Evolutionary conservation across 92 coral and sea anemone species (phyloP).

Genomic region (Siderastrea radians): DNA sequence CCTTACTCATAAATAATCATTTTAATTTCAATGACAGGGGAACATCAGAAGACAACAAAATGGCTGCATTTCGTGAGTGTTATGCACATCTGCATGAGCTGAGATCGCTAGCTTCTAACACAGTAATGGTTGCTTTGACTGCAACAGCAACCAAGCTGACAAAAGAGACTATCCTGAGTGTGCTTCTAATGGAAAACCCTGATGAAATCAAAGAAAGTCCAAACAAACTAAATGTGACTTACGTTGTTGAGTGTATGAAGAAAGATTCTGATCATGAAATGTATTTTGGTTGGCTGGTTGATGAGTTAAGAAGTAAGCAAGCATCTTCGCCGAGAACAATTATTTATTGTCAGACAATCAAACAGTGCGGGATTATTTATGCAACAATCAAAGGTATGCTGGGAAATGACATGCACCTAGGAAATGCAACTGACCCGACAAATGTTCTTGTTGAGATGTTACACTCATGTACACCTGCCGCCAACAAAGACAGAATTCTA

Average conservation of each 20-base stretch:
- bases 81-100: conserved; percentile 52
- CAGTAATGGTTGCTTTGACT: conserved; percentile 59
- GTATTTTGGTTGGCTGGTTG: conserved; percentile 30
- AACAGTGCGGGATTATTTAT: conserved; percentile 74
- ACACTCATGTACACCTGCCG: conserved; percentile 60
- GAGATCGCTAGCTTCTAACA: conserved; percentile 47
- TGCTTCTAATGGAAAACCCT: conserved; percentile 41
- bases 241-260: conserved; percentile 56
- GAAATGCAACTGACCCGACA: conserved; percentile 13
- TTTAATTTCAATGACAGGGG: conserved; percentile 25
- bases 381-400: conserved; percentile 72
- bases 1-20: background rate
- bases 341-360: conserved; percentile 80
- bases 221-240: conserved; percentile 59
- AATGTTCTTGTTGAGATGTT: conserved; percentile 50
- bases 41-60: conserved; percentile 46
- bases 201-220: conserved; percentile 70
- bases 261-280: conserved; percentile 13
- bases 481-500: conserved; percentile 54
- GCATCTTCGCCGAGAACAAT: conserved; percentile 40
- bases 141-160: conserved; percentile 65
- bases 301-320: conserved; percentile 1
- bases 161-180: conserved; percentile 45
- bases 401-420: conserved; percentile 30
- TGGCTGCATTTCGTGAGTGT: conserved; percentile 59